Conservation (phyloP, 1,140 invertebrate species). For the Catajapyx aquilonaris region DNA sequence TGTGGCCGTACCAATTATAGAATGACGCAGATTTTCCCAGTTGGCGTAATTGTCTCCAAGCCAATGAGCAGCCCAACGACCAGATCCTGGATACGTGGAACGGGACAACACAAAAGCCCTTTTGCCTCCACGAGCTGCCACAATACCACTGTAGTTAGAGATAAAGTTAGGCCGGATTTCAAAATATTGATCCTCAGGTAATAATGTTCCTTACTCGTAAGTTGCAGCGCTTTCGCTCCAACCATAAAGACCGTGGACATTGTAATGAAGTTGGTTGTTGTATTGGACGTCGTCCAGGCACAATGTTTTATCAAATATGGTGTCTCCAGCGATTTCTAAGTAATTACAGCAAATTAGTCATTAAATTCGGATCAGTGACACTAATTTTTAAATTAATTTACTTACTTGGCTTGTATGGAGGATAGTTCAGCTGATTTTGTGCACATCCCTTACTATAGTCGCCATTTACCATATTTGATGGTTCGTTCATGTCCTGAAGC, state of each 20-base stretch:
- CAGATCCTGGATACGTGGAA: conserved; percentile 29
- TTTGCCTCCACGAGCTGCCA: conserved; percentile 10
- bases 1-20: conserved; percentile 22
- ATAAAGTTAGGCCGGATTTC: neutral
- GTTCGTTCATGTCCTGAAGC: conserved; percentile 25
- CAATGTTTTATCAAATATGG: conserved; percentile 15
- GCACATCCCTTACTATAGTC: conserved; percentile 14
- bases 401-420: conserved; percentile 11
- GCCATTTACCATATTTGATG: conserved; percentile 21
- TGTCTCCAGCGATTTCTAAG: conserved; percentile 6
- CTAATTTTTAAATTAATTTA: too few relatives aligned
- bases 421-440: conserved; percentile 12
- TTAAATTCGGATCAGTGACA: too few relatives aligned
- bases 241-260: conserved; percentile 22
- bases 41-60: conserved; percentile 26
- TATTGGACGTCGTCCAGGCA: conserved; percentile 15
- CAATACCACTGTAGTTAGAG: conserved; percentile 9
- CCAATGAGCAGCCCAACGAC: conserved; percentile 33
- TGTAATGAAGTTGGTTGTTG: conserved; percentile 17
- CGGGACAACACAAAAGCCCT: conserved; percentile 23
- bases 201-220: conserved; percentile 14
- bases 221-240: conserved; percentile 26
- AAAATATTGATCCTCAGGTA: conserved; percentile 12
- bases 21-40: conserved; percentile 24
- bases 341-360: neutral